These are phyloP conservation scores for Sula dactylatra DNA, from an alignment of 2,113 vertebrate species.

Conservation along the genomic window DNA sequence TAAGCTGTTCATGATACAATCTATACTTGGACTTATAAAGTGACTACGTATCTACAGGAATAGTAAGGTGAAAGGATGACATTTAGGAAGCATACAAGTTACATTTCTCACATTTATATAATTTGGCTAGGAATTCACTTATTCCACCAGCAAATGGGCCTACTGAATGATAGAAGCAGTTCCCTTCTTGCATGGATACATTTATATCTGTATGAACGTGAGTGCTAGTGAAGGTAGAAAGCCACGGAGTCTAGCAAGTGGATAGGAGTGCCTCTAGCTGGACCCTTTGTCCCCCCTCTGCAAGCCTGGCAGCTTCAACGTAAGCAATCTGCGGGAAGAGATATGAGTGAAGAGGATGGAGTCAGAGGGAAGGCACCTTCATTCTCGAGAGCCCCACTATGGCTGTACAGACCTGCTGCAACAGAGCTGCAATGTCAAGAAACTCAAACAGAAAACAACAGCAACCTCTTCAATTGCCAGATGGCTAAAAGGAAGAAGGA, in stretches of 20 bases:
- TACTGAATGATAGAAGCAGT: not conserved
- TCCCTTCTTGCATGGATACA: not conserved
- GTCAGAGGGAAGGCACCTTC: not conserved
- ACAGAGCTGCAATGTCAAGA: not conserved
- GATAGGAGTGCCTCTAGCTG: not conserved
- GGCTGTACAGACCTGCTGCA: not conserved
- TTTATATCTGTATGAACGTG: fast-evolving
- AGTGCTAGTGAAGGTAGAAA: not conserved
- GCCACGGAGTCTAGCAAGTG: not conserved
- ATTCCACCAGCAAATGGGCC: not conserved
- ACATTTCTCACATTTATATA: not conserved
- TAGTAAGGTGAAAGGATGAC: not conserved
- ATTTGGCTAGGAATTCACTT: not conserved
- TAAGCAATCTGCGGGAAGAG: not conserved
- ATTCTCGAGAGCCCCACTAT: fast-evolving
- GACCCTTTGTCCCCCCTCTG: not conserved
- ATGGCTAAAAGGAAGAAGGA: not conserved
- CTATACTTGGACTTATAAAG: not conserved
- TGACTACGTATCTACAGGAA: not conserved
- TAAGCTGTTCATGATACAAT: not conserved
- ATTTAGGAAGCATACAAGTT: not conserved
- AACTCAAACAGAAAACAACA: not conserved
- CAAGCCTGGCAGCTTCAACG: not conserved
- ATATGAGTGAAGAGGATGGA: not conserved
- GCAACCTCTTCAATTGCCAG: not conserved